Evolutionary conservation across 2,797 vertebrate species (phyloP).

Genomic region (Lindbergichthys nudifrons): DNA sequence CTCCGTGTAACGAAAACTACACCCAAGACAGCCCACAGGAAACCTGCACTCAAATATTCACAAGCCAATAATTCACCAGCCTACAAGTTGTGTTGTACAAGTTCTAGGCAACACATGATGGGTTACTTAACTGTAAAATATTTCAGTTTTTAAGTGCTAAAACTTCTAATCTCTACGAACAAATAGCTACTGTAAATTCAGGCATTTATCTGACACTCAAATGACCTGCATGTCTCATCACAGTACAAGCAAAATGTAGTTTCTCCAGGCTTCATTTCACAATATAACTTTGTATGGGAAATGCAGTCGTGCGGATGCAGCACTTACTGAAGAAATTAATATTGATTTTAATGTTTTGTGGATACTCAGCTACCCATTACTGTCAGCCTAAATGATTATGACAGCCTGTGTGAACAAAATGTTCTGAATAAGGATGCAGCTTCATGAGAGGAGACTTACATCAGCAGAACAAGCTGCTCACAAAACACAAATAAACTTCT

Average conservation of each 20-base stretch:
- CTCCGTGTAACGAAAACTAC: conserved; percentile 10
- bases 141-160: background rate
- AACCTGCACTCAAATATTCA: conserved; percentile 25
- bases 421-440: background rate
- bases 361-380: conserved; percentile 11
- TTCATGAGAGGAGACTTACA: conserved; percentile 6
- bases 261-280: conserved; percentile 19
- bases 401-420: background rate
- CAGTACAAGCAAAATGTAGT: background rate
- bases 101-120: background rate
- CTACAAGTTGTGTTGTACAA: background rate
- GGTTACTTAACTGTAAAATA: background rate
- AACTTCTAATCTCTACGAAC: background rate
- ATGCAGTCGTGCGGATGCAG: conserved; percentile 23
- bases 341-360: conserved; percentile 29
- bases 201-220: background rate
- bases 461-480: conserved; percentile 42
- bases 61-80: background rate
- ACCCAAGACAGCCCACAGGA: background rate
- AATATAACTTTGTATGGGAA: conserved; percentile 5
- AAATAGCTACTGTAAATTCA: background rate
- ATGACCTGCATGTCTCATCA: background rate
- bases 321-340: conserved; percentile 21
- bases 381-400: conserved; percentile 3
- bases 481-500: conserved; percentile 64